These are phyloP conservation scores for Noctua comes DNA, from an alignment of 2,888 invertebrate genomes.

Conservation along the genomic window DNA sequence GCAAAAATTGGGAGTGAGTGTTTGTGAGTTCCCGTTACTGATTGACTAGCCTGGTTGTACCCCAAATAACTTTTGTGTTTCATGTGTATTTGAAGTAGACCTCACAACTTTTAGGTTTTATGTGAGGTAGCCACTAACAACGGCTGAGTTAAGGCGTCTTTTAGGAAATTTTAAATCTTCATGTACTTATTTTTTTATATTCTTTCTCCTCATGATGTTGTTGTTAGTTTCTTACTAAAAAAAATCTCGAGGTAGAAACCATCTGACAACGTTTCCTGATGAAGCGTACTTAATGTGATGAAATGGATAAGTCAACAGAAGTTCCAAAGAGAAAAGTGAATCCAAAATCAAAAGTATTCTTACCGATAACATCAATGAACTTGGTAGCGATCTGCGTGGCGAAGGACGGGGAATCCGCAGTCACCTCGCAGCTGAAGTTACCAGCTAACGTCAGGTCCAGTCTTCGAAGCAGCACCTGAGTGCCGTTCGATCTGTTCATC, in stretches of 20 bases:
- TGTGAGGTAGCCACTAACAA: no score
- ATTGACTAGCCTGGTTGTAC: background rate
- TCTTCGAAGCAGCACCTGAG: constrained; percentile 93
- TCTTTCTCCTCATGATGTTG: no score
- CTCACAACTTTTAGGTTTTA: background rate
- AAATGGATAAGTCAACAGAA: background rate
- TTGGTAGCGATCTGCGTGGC: constrained; percentile 92
- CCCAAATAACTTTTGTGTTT: no score
- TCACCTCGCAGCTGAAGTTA: constrained; percentile 95
- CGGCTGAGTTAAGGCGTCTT: background rate
- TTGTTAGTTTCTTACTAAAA: no score
- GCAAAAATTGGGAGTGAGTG: background rate
- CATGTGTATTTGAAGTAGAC: no score
- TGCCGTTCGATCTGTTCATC: constrained; percentile 93
- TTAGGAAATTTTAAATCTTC: background rate
- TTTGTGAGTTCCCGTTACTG: background rate
- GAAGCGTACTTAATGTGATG: background rate
- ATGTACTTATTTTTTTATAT: no score
- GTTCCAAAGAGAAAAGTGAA: background rate
- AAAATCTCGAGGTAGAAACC: background rate
- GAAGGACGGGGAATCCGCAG: constrained; percentile 93
- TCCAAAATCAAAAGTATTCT: constrained; percentile 74
- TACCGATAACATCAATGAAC: constrained; percentile 94
- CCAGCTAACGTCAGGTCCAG: constrained; percentile 93
- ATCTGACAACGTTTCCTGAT: background rate